Percentiles rank a stretch among this genome's conserved stretches.
Evolutionary conservation across 2,888 invertebrate genomes (phyloP).

Genomic region (Archaeoteleia sp.): DNA sequence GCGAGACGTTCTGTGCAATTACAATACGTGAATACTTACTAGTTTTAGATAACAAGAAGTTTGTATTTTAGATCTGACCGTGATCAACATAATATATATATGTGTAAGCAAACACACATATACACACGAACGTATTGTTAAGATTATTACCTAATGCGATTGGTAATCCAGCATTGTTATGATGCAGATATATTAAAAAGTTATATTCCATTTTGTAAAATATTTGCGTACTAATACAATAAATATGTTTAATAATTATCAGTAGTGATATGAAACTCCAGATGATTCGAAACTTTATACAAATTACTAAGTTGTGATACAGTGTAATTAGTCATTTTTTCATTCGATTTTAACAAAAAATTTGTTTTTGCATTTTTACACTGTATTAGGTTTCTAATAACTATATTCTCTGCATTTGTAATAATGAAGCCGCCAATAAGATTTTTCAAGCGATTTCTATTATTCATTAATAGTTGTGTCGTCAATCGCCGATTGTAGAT

Average conservation of each 20-base stretch:
- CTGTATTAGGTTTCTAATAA: neutral
- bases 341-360: no score
- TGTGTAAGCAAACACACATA: conserved; percentile 38
- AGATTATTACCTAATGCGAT: conserved; percentile 39
- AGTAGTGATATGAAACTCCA: no score
- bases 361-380: no score
- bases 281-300: no score
- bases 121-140: conserved; percentile 40
- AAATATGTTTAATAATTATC: neutral
- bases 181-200: conserved; percentile 19
- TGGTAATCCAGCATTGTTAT: conserved; percentile 16
- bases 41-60: conserved; percentile 66
- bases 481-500: conserved; percentile 35
- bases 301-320: no score
- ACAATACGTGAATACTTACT: conserved; percentile 64
- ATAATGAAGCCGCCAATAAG: neutral
- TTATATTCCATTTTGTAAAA: conserved; percentile 3
- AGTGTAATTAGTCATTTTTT: no score
- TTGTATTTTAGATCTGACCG: conserved; percentile 64
- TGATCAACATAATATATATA: conserved; percentile 59
- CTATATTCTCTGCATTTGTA: neutral
- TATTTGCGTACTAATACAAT: neutral
- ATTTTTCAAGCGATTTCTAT: conserved; percentile 21
- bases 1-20: conserved; percentile 36
- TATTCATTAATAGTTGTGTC: conserved; percentile 28